phyloP scores from a whole-genome alignment of 2,888 invertebrate species.

The Pediacus dermestoides region DNA sequence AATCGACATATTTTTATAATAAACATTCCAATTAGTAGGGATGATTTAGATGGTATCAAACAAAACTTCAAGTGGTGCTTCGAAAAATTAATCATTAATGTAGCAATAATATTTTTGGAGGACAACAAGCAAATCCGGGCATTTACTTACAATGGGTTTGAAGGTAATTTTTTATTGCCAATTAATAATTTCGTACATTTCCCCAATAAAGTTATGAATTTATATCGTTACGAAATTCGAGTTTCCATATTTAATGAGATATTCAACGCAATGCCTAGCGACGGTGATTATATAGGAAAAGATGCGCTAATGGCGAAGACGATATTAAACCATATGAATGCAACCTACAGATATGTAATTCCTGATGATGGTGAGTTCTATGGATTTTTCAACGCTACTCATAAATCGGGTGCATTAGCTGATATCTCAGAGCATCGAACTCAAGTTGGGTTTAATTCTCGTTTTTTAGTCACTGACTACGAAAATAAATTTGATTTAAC shows the following conservation, averaged over 20 bases:
- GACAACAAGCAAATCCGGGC: neutral
- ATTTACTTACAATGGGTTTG: neutral
- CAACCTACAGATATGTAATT: constrained; percentile 2
- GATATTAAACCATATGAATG: constrained; percentile 7
- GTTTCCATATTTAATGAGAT: constrained; percentile 7
- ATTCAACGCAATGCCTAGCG: neutral
- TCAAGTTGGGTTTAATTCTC: constrained; percentile 8
- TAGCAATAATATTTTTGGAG: neutral
- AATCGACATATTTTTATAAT: too few species aligned
- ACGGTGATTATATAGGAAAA: neutral
- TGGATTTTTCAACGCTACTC: constrained; percentile 4
- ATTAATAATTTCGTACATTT: neutral
- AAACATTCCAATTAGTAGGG: too few species aligned
- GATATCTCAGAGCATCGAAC: constrained; percentile 1
- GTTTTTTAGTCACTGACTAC: neutral
- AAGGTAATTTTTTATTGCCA: neutral
- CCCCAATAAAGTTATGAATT: neutral
- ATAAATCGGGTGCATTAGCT: neutral
- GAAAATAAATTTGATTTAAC: constrained; percentile 9
- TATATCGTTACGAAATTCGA: constrained; percentile 6
- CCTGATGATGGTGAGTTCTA: constrained; percentile 6
- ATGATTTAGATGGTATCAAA: too few species aligned
- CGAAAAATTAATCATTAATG: neutral
- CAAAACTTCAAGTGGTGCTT: constrained; percentile 1
- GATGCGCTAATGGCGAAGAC: constrained; percentile 7